A percentile compares a stretch with the other conserved stretches of the same genome.
Conservation (phyloP, 2,888 invertebrate genomes). For the Dynastes grantii region DNA sequence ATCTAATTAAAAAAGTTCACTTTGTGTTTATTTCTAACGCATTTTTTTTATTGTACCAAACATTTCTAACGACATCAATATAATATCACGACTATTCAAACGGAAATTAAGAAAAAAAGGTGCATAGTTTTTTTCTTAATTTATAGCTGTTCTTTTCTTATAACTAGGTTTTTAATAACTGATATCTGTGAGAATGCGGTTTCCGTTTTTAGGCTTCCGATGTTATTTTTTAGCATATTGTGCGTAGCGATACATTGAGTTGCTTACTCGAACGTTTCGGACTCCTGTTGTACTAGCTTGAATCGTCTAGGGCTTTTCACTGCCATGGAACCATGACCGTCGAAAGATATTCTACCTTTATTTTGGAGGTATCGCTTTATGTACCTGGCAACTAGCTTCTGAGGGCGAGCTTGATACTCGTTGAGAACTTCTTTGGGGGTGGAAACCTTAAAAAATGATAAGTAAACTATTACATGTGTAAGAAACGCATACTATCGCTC, state of each 20-base stretch:
- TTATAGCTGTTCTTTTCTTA: neutral
- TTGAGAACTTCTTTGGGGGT: conserved; percentile 91
- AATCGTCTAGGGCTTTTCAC: conserved; percentile 91
- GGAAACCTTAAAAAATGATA: conserved; percentile 76
- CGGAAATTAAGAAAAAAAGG: neutral
- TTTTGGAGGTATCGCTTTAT: conserved; percentile 88
- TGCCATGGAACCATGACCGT: conserved; percentile 85
- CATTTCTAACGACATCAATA: neutral
- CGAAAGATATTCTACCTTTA: conserved; percentile 81
- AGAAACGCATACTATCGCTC: too few relatives aligned
- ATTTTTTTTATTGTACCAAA: neutral
- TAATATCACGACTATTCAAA: conserved; percentile 7
- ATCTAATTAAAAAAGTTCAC: neutral
- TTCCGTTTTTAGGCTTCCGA: neutral
- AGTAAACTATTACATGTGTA: too few relatives aligned
- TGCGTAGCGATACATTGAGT: neutral
- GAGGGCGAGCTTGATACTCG: conserved; percentile 93
- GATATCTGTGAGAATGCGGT: neutral
- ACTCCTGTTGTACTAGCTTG: conserved; percentile 92
- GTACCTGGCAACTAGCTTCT: conserved; percentile 86
- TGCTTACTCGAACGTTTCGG: conserved; percentile 88
- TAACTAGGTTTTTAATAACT: neutral
- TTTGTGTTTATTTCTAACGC: neutral
- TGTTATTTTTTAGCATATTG: neutral
- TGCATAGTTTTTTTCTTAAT: too few relatives aligned